phyloP scores from a whole-genome alignment of 2,888 invertebrate genomes.

The Toxonevra muliebris region DNA sequence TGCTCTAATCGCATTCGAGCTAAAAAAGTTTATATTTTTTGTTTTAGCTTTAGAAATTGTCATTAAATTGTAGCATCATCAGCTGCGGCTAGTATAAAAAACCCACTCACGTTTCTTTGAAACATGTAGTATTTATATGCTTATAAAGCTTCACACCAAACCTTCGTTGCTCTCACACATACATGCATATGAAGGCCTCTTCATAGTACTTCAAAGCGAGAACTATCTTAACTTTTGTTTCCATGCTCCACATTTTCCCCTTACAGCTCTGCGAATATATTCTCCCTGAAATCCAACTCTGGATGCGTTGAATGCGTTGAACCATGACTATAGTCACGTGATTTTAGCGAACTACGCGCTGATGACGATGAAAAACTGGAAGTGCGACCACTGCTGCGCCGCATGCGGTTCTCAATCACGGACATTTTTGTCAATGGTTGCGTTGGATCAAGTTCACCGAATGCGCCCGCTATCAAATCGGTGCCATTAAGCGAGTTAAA shows the following conservation, averaged over 20 bases:
- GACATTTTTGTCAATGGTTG: conserved; percentile 63
- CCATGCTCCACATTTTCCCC: conserved; percentile 16
- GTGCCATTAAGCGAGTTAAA: conserved; percentile 59
- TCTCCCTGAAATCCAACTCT: conserved; percentile 63
- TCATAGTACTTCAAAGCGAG: too few species aligned
- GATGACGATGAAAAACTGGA: conserved; percentile 60
- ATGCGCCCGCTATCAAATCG: conserved; percentile 62
- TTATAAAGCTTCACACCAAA: too few species aligned
- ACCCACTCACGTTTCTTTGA: too few species aligned
- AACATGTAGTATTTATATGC: too few species aligned
- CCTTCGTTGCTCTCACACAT: too few species aligned
- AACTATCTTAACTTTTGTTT: neutral
- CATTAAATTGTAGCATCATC: too few species aligned
- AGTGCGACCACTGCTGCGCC: conserved; percentile 55
- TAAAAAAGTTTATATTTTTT: too few species aligned
- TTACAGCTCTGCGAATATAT: conserved; percentile 64
- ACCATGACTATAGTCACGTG: conserved; percentile 59
- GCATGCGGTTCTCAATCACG: conserved; percentile 61
- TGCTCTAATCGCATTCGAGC: too few species aligned
- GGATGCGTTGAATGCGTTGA: conserved; percentile 60
- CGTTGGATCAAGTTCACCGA: conserved; percentile 60
- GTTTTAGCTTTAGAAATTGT: too few species aligned
- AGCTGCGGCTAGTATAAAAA: too few species aligned
- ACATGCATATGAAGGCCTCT: too few species aligned
- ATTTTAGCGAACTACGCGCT: conserved; percentile 62